Evolutionary conservation across 2,888 invertebrate genomes (phyloP).

Genomic region (Phortica okadai): DNA sequence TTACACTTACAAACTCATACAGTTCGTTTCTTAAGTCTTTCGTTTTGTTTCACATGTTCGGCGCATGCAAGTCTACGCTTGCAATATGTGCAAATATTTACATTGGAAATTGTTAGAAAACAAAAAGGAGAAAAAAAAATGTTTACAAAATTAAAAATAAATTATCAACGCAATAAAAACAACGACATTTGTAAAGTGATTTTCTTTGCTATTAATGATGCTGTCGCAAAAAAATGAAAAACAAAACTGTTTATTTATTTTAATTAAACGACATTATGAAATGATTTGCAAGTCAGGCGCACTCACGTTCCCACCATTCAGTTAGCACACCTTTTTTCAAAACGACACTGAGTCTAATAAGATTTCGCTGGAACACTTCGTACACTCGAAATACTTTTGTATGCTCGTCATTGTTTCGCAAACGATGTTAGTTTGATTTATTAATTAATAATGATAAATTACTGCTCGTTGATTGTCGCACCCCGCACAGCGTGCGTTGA

Average conservation of each 20-base stretch:
- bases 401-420: slow-evolving; percentile 6
- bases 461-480: slow-evolving; percentile 29
- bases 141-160: neutral
- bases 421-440: slow-evolving; percentile 32
- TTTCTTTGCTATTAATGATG: neutral
- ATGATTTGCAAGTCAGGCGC: slow-evolving; percentile 2
- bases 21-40: slow-evolving; percentile 60
- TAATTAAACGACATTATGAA: slow-evolving; percentile 12
- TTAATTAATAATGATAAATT: slow-evolving; percentile 40
- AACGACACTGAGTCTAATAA: slow-evolving; percentile 7
- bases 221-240: neutral
- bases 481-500: slow-evolving; percentile 27
- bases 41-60: slow-evolving; percentile 44
- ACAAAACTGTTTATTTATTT: slow-evolving; percentile 13
- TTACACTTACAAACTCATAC: no score
- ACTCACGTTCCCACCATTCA: neutral
- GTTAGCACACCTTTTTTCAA: neutral
- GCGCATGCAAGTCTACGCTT: slow-evolving; percentile 30
- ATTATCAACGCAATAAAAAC: neutral
- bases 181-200: neutral
- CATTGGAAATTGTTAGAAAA: neutral
- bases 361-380: neutral
- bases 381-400: slow-evolving; percentile 21
- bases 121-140: neutral
- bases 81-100: slow-evolving; percentile 8